These are phyloP conservation scores for Callitettix versicolor DNA, from an alignment of 1,140 invertebrate genomes.

Conservation along the genomic window DNA sequence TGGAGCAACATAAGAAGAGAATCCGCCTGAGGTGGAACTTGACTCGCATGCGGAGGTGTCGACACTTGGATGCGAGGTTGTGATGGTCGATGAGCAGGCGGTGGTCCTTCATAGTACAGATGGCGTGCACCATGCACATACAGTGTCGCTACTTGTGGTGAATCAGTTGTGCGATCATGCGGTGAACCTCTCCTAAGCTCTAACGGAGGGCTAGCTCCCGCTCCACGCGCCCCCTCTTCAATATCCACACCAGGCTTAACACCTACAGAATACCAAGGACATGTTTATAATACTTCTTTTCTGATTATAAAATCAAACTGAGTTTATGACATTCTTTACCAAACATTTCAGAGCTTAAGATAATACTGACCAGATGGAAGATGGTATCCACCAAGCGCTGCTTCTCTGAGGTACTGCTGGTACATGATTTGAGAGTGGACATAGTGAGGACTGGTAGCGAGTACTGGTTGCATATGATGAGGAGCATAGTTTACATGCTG, in stretches of 20 bases:
- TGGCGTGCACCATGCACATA: slow-evolving; percentile 39
- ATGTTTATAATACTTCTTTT: background rate
- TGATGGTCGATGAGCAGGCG: slow-evolving; percentile 31
- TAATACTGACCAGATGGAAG: slow-evolving; percentile 34
- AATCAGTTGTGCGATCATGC: slow-evolving; percentile 65
- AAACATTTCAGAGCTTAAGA: too few species aligned
- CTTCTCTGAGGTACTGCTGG: slow-evolving; percentile 56
- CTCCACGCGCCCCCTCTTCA: slow-evolving; percentile 47
- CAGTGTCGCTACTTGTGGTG: slow-evolving; percentile 58
- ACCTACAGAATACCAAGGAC: slow-evolving; percentile 15
- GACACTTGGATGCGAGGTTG: slow-evolving; percentile 43
- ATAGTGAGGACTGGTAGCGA: too few species aligned
- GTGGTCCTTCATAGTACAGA: slow-evolving; percentile 43
- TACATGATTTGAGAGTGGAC: slow-evolving; percentile 47
- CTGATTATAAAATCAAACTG: too few species aligned
- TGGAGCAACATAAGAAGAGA: slow-evolving; percentile 63
- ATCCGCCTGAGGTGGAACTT: slow-evolving; percentile 65
- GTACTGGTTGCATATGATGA: slow-evolving; percentile 44
- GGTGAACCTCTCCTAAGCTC: slow-evolving; percentile 56
- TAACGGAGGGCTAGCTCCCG: slow-evolving; percentile 47
- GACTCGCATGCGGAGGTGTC: slow-evolving; percentile 59
- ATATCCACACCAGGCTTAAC: slow-evolving; percentile 31
- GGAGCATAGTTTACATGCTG: slow-evolving; percentile 34
- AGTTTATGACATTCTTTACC: too few species aligned
- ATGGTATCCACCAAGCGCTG: slow-evolving; percentile 38